Percentiles rank a stretch among this genome's conserved stretches.
These are phyloP conservation scores for Coturnix japonica DNA, from an alignment of 2,113 vertebrate genomes.

Conservation along the genomic window DNA sequence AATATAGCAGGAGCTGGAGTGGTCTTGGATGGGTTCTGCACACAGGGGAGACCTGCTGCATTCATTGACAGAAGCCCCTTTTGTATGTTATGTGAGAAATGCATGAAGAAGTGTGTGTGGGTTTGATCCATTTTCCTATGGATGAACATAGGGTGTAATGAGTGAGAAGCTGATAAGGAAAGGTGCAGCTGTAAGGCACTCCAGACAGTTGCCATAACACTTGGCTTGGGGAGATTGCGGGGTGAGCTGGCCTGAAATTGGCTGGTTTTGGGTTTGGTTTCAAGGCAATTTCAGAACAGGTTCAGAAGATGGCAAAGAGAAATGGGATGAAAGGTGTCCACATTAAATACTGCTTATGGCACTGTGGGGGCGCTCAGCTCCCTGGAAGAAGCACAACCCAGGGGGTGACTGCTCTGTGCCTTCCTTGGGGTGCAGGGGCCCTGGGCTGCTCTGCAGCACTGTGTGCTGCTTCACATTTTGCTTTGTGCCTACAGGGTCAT, in stretches of 20 bases:
- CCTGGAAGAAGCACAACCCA: neutral
- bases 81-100: neutral
- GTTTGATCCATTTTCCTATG: neutral
- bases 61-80: neutral
- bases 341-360: neutral
- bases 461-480: neutral
- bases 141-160: neutral
- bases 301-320: neutral
- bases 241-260: neutral
- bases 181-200: neutral
- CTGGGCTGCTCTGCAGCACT: neutral
- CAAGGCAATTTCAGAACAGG: neutral
- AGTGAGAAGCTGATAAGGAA: neutral
- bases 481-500: neutral
- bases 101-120: rapidly evolving
- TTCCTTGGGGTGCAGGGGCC: neutral
- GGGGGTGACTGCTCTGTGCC: neutral
- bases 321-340: neutral
- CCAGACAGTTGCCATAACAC: rapidly evolving
- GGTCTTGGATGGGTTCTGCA: neutral
- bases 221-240: rapidly evolving
- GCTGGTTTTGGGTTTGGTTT: neutral
- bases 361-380: too few species aligned
- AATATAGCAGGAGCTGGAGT: neutral
- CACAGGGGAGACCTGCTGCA: rapidly evolving